Conservation (phyloP, 2,888 invertebrate genomes). For the Catocala sponsa region DNA sequence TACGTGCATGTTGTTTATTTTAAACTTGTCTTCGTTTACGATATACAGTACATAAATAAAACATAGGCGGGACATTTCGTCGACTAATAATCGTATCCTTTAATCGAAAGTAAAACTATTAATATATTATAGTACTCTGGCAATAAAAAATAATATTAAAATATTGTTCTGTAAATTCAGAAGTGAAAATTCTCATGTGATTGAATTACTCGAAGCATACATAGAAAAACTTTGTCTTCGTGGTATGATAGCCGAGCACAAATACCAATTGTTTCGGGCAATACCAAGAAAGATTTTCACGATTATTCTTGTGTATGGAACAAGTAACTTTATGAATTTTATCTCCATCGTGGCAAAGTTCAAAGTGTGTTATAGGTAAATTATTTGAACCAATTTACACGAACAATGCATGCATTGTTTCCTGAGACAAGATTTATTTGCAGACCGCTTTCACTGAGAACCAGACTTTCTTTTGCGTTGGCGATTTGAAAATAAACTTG, state of each 20-base stretch:
- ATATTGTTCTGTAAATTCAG: no score
- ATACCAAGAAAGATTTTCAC: slow-evolving; percentile 36
- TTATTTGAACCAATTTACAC: slow-evolving; percentile 76
- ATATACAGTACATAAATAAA: no score
- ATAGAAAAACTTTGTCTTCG: no score
- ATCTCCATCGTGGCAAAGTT: slow-evolving; percentile 59
- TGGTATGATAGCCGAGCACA: slow-evolving; percentile 6
- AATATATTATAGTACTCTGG: no score
- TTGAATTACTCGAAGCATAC: no score
- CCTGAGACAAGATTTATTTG: slow-evolving; percentile 75
- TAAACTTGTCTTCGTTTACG: no score
- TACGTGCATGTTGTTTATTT: no score
- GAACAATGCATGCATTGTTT: slow-evolving; percentile 86
- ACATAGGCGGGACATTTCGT: no score
- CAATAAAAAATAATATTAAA: no score
- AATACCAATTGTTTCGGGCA: slow-evolving; percentile 22
- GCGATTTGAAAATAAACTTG: slow-evolving; percentile 69
- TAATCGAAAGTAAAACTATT: no score
- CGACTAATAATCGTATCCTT: no score
- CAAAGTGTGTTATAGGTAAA: slow-evolving; percentile 61
- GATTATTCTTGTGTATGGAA: slow-evolving; percentile 26
- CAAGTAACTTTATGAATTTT: slow-evolving; percentile 47
- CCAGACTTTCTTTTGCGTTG: slow-evolving; percentile 76
- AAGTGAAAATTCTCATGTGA: no score
- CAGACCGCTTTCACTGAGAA: slow-evolving; percentile 76